A percentile compares a stretch with the other conserved stretches of the same genome.
phyloP scores from a whole-genome alignment of 2,113 vertebrate species.

The Smithornis capensis region DNA sequence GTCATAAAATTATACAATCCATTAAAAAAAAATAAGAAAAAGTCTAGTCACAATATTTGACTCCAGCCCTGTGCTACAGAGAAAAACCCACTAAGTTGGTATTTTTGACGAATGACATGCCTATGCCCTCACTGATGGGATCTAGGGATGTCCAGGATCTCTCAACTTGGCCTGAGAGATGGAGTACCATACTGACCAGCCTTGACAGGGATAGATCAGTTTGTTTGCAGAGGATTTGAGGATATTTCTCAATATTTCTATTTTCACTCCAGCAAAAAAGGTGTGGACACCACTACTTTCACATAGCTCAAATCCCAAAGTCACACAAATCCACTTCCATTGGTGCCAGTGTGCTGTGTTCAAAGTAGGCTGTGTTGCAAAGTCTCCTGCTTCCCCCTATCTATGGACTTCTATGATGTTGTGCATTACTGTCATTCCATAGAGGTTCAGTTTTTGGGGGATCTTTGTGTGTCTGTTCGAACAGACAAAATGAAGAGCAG shows the following conservation, averaged over 20 bases:
- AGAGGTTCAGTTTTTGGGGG: not conserved
- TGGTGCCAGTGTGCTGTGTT: not conserved
- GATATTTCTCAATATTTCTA: not conserved
- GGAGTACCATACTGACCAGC: not conserved
- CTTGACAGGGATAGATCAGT: rapidly evolving
- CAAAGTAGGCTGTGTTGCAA: not conserved
- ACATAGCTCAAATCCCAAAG: not conserved
- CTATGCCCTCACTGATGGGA: not conserved
- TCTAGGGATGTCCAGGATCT: not conserved
- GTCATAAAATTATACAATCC: slow-evolving; percentile 62
- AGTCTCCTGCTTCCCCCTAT: not conserved
- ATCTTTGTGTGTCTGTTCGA: not conserved
- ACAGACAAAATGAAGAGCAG: not conserved
- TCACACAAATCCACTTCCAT: not conserved
- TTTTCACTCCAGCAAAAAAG: not conserved
- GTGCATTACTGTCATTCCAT: not conserved
- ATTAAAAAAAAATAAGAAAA: slow-evolving; percentile 34
- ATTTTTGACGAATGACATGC: not conserved
- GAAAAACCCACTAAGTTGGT: not conserved
- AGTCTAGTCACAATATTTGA: not conserved
- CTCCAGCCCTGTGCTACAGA: not conserved
- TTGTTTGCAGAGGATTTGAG: not conserved
- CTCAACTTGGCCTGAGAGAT: not conserved
- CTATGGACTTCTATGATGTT: not conserved
- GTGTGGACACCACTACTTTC: not conserved